Percentiles rank a stretch among this genome's conserved stretches.
phyloP scores from a whole-genome alignment of 2,888 invertebrate species.

The Drosophila mimica region DNA sequence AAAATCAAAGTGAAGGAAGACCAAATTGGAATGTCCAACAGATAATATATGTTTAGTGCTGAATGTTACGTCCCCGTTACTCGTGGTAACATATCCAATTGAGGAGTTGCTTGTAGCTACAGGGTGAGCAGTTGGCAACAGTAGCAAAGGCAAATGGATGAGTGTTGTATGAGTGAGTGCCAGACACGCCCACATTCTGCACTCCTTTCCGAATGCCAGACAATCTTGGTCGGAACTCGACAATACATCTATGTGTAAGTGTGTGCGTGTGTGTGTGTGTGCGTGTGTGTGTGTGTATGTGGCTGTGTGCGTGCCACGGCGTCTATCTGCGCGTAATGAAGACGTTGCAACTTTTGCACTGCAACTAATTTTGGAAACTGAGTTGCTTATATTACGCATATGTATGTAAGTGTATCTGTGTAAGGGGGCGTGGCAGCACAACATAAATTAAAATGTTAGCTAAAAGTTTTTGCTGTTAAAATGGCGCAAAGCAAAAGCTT shows the following conservation, averaged over 20 bases:
- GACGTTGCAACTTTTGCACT: constrained; percentile 67
- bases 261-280: constrained; percentile 5
- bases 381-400: constrained; percentile 27
- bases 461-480: constrained; percentile 72
- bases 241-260: constrained; percentile 10
- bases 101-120: background rate
- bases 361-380: constrained; percentile 71
- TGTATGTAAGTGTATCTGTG: constrained; percentile 7
- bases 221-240: constrained; percentile 41
- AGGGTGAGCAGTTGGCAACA: constrained; percentile 16
- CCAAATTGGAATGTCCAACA: background rate
- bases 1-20: background rate
- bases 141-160: constrained; percentile 10
- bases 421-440: constrained; percentile 34
- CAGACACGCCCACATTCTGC: constrained; percentile 28
- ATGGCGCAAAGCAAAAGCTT: constrained; percentile 50
- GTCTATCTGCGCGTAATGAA: constrained; percentile 72
- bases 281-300: constrained; percentile 4
- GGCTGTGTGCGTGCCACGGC: constrained; percentile 21
- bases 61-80: background rate
- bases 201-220: constrained; percentile 29
- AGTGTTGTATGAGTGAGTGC: constrained; percentile 21
- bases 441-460: constrained; percentile 80
- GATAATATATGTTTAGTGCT: background rate
- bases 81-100: background rate